These are phyloP conservation scores for Megaleporinus macrocephalus DNA, from an alignment of 2,113 vertebrate genomes.

Conservation along the genomic window DNA sequence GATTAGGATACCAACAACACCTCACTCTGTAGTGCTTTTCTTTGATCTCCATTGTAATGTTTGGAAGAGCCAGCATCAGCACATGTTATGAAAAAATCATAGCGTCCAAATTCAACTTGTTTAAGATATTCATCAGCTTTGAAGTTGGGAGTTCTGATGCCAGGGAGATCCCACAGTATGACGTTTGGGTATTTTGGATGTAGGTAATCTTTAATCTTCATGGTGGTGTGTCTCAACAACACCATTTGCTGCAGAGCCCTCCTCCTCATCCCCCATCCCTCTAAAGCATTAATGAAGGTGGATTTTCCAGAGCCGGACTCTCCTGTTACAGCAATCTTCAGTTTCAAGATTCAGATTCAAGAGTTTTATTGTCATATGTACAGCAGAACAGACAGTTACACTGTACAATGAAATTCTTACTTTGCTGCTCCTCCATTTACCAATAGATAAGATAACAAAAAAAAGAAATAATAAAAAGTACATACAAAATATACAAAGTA, in stretches of 20 bases:
- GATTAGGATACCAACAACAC: constrained; percentile 64
- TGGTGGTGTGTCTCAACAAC: constrained; percentile 75
- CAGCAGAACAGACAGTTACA: no score
- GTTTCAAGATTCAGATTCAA: no score
- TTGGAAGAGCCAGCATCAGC: constrained; percentile 63
- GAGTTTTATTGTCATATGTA: no score
- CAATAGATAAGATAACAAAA: no score
- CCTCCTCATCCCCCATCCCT: constrained; percentile 67
- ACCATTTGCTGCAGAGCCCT: constrained; percentile 69
- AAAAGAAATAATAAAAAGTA: no score
- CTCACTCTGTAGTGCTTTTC: constrained; percentile 62
- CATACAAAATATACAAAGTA: no score
- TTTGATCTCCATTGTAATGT: constrained; percentile 64
- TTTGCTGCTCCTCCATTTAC: no score
- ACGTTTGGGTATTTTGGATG: constrained; percentile 70
- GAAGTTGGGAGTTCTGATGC: constrained; percentile 71
- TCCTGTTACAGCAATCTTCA: constrained; percentile 76
- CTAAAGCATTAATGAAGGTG: constrained; percentile 77
- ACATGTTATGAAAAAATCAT: constrained; percentile 75
- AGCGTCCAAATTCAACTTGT: constrained; percentile 67
- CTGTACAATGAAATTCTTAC: no score
- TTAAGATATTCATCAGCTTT: constrained; percentile 70
- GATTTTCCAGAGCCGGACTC: constrained; percentile 78
- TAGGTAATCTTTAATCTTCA: constrained; percentile 49
- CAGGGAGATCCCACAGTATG: constrained; percentile 78